Evolutionary conservation across 2,797 vertebrate species (phyloP).

Genomic region (Mus caroli): DNA sequence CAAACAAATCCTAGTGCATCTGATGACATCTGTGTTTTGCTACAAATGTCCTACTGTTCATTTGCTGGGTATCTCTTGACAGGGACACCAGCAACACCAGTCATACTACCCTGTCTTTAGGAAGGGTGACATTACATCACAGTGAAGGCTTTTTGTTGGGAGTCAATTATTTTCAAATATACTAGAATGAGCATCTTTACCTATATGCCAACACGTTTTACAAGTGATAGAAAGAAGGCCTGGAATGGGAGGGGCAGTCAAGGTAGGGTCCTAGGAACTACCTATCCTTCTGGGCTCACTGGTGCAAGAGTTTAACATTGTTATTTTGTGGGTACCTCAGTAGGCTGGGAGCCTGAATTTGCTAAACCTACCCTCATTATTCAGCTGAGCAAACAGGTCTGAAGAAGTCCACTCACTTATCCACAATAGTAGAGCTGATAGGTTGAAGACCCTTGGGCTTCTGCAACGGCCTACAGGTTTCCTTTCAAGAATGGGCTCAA

Average conservation of each 20-base stretch:
- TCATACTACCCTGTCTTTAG: neutral
- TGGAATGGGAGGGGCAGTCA: neutral
- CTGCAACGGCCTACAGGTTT: neutral
- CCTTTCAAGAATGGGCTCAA: neutral
- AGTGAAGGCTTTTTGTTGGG: neutral
- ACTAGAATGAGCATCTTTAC: neutral
- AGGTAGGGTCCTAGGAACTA: neutral
- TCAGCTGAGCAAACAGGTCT: conserved; percentile 19
- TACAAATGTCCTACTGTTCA: neutral
- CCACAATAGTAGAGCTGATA: neutral
- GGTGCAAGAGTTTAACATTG: neutral
- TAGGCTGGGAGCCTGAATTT: neutral
- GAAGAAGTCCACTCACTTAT: neutral
- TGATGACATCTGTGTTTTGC: neutral
- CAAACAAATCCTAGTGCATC: neutral
- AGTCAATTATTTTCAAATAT: neutral
- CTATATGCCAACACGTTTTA: neutral
- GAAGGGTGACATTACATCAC: neutral
- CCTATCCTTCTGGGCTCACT: neutral
- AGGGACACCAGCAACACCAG: neutral
- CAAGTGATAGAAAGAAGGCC: neutral
- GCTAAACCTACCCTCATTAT: neutral
- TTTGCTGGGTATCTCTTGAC: neutral
- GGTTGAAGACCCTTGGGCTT: neutral
- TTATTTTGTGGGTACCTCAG: neutral